Percentiles rank a stretch among this genome's conserved stretches.
These are phyloP conservation scores for Thelaira solivaga DNA, from an alignment of 2,888 invertebrate species.

Conservation along the genomic window DNA sequence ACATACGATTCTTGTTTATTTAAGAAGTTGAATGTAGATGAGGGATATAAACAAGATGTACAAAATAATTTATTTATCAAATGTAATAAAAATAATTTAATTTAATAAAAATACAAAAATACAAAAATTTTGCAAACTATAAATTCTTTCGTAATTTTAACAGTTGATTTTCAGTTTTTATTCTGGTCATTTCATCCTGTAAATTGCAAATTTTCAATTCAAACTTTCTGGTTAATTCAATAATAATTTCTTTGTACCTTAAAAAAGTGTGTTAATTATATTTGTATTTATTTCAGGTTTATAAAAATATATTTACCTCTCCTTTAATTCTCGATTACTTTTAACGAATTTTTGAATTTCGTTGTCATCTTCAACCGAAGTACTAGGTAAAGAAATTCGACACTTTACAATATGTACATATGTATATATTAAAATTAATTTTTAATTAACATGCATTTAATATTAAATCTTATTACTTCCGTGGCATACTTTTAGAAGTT, in stretches of 20 bases:
- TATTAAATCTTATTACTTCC: too few species aligned
- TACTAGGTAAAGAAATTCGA: conserved; percentile 44
- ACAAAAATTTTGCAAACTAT: background rate
- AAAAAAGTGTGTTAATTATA: conserved; percentile 48
- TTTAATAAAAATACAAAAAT: background rate
- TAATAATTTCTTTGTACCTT: conserved; percentile 83
- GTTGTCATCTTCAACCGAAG: conserved; percentile 64
- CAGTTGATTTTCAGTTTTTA: conserved; percentile 78
- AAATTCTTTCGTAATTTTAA: conserved; percentile 42
- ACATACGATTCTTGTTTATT: too few species aligned
- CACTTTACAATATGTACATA: background rate
- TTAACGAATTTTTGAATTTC: conserved; percentile 66
- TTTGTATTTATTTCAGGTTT: too few species aligned
- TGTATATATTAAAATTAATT: background rate
- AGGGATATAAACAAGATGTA: background rate
- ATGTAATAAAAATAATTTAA: too few species aligned
- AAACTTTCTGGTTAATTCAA: conserved; percentile 81
- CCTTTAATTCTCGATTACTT: conserved; percentile 65
- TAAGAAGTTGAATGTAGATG: background rate
- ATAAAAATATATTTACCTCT: conserved; percentile 62
- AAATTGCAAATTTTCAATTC: conserved; percentile 80
- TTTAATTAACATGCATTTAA: too few species aligned
- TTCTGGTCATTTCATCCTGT: conserved; percentile 79
- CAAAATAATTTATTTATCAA: too few species aligned
- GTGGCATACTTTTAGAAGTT: too few species aligned